These are phyloP conservation scores for Yponomeuta malinellus DNA, from an alignment of 2,888 invertebrate genomes.

Conservation along the genomic window DNA sequence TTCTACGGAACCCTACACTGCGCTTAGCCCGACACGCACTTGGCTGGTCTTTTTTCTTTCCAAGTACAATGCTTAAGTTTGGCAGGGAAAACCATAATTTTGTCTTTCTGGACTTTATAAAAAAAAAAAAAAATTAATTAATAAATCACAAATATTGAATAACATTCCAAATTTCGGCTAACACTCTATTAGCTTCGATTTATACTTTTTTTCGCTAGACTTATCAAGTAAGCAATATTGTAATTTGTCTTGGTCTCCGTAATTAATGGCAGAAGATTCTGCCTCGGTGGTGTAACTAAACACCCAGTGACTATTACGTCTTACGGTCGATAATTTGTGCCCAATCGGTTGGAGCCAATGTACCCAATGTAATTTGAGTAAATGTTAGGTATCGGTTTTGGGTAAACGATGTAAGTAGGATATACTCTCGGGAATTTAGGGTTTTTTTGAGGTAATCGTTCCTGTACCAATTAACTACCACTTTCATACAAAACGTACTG, in stretches of 20 bases:
- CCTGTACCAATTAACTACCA: too few species aligned
- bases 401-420: not conserved
- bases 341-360: not conserved
- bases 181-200: not conserved
- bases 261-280: slow-evolving; percentile 9
- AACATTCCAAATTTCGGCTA: not conserved
- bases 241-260: slow-evolving; percentile 13
- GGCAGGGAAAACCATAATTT: too few species aligned
- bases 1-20: too few species aligned
- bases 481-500: too few species aligned
- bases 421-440: too few species aligned
- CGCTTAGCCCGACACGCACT: too few species aligned
- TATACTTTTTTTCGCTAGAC: not conserved
- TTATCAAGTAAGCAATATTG: slow-evolving; percentile 10
- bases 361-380: not conserved
- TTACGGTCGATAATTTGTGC: not conserved
- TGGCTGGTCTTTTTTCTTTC: too few species aligned
- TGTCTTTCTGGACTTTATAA: too few species aligned
- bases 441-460: too few species aligned
- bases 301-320: not conserved
- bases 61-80: too few species aligned
- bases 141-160: not conserved
- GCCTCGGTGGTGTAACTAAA: slow-evolving; percentile 6
- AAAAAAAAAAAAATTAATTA: too few species aligned
- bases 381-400: not conserved